These are phyloP conservation scores for Lucinisca nassula DNA, from an alignment of 2,888 invertebrate species.

Conservation along the genomic window DNA sequence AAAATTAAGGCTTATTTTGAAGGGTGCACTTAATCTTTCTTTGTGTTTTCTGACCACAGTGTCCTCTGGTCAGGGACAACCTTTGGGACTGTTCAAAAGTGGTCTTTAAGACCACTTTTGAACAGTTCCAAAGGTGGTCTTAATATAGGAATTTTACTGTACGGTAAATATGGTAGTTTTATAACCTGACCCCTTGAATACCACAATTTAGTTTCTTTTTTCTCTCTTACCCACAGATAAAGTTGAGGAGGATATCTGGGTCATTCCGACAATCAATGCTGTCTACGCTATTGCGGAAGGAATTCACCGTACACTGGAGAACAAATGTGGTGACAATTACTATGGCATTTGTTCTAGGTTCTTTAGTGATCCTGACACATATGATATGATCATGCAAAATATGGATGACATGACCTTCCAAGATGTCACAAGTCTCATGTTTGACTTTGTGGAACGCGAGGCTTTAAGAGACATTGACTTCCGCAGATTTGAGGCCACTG, in stretches of 20 bases:
- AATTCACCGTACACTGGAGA: conserved; percentile 82
- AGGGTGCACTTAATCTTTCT: too few relatives aligned
- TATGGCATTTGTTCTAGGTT: conserved; percentile 75
- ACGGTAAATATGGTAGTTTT: too few relatives aligned
- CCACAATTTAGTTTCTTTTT: too few relatives aligned
- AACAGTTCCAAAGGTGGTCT: too few relatives aligned
- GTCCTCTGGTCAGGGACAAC: too few relatives aligned
- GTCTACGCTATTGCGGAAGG: conserved; percentile 87
- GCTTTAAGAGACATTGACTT: conserved; percentile 73
- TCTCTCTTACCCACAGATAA: background rate
- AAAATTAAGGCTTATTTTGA: too few relatives aligned
- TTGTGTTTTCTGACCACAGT: too few relatives aligned
- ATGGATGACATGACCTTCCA: conserved; percentile 77
- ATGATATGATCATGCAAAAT: conserved; percentile 69
- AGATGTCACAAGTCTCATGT: conserved; percentile 72
- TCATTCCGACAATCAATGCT: conserved; percentile 87
- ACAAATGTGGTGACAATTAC: conserved; percentile 80
- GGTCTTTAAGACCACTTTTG: too few relatives aligned
- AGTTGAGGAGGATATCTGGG: conserved; percentile 79
- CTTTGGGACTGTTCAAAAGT: too few relatives aligned
- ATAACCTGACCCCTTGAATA: too few relatives aligned
- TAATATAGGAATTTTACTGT: too few relatives aligned
- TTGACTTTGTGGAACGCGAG: conserved; percentile 80
- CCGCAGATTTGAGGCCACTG: conserved; percentile 53
- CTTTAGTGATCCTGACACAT: conserved; percentile 69